Evolutionary conservation across 2,888 invertebrate genomes (phyloP).

Genomic region (Thyatira batis): DNA sequence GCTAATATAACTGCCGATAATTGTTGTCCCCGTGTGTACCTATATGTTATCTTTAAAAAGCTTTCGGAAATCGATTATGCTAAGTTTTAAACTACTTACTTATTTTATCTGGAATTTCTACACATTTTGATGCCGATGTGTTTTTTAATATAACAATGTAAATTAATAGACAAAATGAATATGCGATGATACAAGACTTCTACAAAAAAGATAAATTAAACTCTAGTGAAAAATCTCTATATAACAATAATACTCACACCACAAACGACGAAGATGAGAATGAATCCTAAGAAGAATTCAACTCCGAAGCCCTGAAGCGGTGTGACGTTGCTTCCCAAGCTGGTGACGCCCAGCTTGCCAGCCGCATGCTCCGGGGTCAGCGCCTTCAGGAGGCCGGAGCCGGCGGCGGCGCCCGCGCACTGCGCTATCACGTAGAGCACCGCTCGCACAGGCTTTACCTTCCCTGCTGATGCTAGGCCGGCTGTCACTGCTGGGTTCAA

Average conservation of each 20-base stretch:
- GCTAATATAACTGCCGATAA: conserved; percentile 50
- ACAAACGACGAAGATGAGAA: conserved; percentile 94
- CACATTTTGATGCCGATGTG: no score
- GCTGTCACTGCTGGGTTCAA: conserved; percentile 96
- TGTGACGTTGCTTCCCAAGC: conserved; percentile 82
- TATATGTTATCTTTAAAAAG: no score
- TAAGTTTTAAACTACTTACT: no score
- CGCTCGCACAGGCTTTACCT: conserved; percentile 88
- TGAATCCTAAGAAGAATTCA: conserved; percentile 94
- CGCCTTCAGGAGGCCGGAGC: conserved; percentile 88
- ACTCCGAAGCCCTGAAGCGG: conserved; percentile 92
- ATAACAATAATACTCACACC: conserved; percentile 84
- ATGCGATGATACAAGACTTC: no score
- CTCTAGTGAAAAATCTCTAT: no score
- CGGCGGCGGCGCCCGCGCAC: conserved; percentile 91
- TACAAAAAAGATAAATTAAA: conserved; percentile 26
- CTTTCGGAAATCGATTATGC: no score
- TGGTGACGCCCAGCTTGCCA: conserved; percentile 86
- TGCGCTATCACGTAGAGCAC: conserved; percentile 91
- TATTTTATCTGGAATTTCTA: no score
- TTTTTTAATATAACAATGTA: no score
- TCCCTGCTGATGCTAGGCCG: conserved; percentile 90
- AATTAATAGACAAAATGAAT: no score
- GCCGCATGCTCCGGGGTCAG: conserved; percentile 85
- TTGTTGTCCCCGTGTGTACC: no score